Base-by-base conservation (phyloP, 2,113 vertebrate genomes). In the Semicossyphus pulcher region DNA sequence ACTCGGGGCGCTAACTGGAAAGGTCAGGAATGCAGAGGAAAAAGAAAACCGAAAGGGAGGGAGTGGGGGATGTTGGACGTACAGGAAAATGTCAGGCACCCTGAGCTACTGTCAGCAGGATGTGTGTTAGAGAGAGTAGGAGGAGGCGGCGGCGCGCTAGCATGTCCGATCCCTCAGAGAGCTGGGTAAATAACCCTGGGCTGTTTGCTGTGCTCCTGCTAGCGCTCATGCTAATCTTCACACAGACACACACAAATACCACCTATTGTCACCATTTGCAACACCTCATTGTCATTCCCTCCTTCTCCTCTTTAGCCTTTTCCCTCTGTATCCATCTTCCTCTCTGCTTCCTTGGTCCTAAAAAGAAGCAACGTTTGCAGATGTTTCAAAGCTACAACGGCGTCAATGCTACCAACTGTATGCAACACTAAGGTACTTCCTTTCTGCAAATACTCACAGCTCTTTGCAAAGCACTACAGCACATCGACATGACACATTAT, bases 171-270 rank as follows among this genome's bases (percentile, higher is more conserved):
- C 66, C 78, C 62, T 61, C 54, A n/a, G 65, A 80, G 74, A 51
- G 28, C 31, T n/a, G 28, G 12, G 87, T 67, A 86, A 82, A 87
- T 63, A 87, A 73, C 85, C 76, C 47, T 1, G 53, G 69, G 85
- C 53, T 76, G 66, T 87, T 77, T 77, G 60, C 54, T 18, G 4
- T 1, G 34, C 31, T 78, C 37, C 45, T 49, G 57, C 70, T 62
- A 31, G 29, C 15, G 1, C 42, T 61, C 36, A 66, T 57, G 54
- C 64, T 77, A 72, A 80, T 80, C 59, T 53, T 20, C 52, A 21
- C 45, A 58, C 28, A 20, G 10, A 44, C 16, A 12, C 25, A 20
- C 56, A 53, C 28, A 52, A 12, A 20, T 14, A 10, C 20, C 36
- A 66, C 42, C 26, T 45, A 29, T 20, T 21, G 51, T 67, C 49